Conservation (phyloP, 2,797 vertebrate genomes). For the Lateolabrax maculatus region DNA sequence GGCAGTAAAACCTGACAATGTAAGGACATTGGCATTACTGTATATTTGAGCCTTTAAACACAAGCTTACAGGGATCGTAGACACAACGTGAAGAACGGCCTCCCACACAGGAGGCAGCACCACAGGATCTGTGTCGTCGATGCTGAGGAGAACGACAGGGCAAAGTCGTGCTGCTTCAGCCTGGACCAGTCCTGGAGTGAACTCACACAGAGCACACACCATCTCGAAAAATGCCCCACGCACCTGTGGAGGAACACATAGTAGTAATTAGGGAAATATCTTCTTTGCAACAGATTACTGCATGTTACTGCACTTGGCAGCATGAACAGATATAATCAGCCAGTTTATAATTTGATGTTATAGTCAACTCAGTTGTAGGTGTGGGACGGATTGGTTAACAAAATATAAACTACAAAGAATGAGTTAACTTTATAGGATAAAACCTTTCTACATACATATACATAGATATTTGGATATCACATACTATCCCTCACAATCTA, state of each 20-base stretch:
- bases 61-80: constrained; percentile 88
- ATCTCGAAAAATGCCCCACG: constrained; percentile 95
- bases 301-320: not conserved
- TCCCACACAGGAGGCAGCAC: constrained; percentile 96
- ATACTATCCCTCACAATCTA: not conserved
- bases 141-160: constrained; percentile 91
- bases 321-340: not conserved
- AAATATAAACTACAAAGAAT: not conserved
- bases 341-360: not conserved
- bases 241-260: constrained; percentile 82
- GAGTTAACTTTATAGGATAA: not conserved
- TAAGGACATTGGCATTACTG: not conserved
- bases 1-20: not conserved
- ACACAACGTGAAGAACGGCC: constrained; percentile 90
- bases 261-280: not conserved
- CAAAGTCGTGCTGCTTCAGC: constrained; percentile 90
- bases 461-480: not conserved
- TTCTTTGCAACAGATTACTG: not conserved
- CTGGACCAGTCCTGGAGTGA: constrained; percentile 87
- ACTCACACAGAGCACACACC: constrained; percentile 90
- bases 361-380: not conserved
- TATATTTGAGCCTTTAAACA: not conserved
- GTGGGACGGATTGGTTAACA: not conserved
- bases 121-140: constrained; percentile 94
- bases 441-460: not conserved